Conservation (phyloP, 2,113 vertebrate species). For the Dasyurus viverrinus region DNA sequence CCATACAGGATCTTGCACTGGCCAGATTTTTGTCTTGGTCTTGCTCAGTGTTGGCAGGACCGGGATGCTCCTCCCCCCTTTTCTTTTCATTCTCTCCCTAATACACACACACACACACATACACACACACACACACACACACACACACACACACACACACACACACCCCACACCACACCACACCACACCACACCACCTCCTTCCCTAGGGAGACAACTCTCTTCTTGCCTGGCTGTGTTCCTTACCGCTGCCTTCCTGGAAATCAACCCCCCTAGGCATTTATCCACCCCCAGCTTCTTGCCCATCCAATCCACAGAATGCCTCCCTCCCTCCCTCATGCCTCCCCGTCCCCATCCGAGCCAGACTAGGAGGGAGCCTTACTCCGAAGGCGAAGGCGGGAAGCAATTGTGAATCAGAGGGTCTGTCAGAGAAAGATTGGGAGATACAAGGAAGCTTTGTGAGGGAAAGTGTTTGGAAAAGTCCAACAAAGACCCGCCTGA, state of each 20-base stretch:
- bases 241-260: background rate
- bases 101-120: background rate
- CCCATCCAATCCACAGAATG: background rate
- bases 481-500: conserved; percentile 52
- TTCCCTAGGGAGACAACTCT: background rate
- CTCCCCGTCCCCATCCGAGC: background rate
- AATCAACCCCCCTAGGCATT: background rate
- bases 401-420: conserved; percentile 46
- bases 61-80: background rate
- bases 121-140: no score
- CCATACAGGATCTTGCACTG: background rate
- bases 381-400: background rate
- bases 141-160: background rate
- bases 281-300: background rate
- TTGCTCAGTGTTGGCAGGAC: conserved; percentile 5
- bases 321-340: background rate
- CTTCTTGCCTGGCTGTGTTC: background rate
- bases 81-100: background rate
- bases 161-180: background rate
- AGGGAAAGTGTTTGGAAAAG: conserved; percentile 46
- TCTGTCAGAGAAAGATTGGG: conserved; percentile 47
- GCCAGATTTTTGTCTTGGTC: background rate
- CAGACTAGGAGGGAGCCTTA: background rate
- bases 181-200: background rate
- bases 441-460: conserved; percentile 72